Evolutionary conservation across 2,113 vertebrate genomes (phyloP).

Genomic region (Elgaria multicarinata): DNA sequence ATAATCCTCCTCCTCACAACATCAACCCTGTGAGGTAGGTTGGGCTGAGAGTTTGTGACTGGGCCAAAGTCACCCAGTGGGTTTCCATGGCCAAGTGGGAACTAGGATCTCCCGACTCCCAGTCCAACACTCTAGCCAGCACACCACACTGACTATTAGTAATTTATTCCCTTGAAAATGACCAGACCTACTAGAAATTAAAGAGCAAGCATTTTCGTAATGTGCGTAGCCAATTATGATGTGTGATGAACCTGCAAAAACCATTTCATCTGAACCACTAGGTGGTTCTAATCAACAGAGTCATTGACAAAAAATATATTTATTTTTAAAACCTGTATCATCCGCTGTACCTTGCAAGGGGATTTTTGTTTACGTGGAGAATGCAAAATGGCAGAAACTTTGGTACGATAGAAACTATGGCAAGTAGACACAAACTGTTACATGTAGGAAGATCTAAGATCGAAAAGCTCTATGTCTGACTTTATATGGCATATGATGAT

Average conservation of each 20-base stretch:
- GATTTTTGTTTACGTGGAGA: slow-evolving; percentile 4
- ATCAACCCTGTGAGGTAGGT: too few relatives aligned
- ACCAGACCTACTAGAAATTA: neutral
- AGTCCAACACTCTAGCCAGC: too few relatives aligned
- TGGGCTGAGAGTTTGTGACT: too few relatives aligned
- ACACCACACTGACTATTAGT: neutral
- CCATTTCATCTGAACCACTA: neutral
- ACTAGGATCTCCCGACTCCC: too few relatives aligned
- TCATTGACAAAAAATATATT: too few relatives aligned
- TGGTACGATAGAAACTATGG: neutral
- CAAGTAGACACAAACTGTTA: neutral
- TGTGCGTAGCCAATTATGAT: neutral
- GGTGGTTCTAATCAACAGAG: neutral
- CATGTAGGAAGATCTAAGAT: neutral
- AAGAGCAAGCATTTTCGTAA: neutral
- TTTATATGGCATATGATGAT: neutral
- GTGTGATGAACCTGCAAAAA: neutral
- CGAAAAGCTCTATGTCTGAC: neutral
- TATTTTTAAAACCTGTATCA: neutral
- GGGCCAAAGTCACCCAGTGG: too few relatives aligned
- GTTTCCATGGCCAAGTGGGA: too few relatives aligned
- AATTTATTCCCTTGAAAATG: neutral
- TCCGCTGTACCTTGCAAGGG: neutral
- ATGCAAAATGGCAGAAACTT: neutral
- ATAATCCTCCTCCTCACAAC: too few relatives aligned